Conservation (phyloP, 1,140 invertebrate species). For the Stegodyphus mimosarum region DNA sequence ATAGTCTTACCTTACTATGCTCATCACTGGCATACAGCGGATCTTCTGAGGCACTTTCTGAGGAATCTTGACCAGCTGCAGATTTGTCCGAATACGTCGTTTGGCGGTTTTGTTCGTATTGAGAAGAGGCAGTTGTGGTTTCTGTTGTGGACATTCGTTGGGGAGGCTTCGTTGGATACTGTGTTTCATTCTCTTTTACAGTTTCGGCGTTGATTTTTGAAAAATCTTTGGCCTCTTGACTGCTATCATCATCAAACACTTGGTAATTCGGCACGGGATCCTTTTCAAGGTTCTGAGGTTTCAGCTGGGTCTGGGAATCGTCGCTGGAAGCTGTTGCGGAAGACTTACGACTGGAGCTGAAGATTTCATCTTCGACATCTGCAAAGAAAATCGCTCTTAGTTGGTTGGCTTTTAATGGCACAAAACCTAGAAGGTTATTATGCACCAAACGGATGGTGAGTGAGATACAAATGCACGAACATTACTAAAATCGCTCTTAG, state of each 20-base stretch:
- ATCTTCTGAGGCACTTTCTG: constrained; percentile 37
- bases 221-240: constrained; percentile 32
- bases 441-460: too few species aligned
- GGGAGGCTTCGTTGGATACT: background rate
- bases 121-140: constrained; percentile 2
- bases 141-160: background rate
- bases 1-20: constrained; percentile 33
- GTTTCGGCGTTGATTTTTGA: background rate
- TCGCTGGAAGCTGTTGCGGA: constrained; percentile 17
- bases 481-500: too few species aligned
- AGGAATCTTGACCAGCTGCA: background rate
- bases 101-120: background rate
- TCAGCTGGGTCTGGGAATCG: background rate
- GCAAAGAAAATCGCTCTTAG: too few species aligned
- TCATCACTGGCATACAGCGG: constrained; percentile 43
- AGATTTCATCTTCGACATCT: constrained; percentile 38
- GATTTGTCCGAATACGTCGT: constrained; percentile 7
- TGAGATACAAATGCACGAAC: too few species aligned
- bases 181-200: background rate
- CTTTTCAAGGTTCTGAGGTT: constrained; percentile 11
- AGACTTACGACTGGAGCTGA: constrained; percentile 38
- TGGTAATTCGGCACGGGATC: constrained; percentile 23
- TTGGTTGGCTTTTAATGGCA: too few species aligned
- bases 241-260: constrained; percentile 20
- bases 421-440: too few species aligned